Evolutionary conservation across 2,113 vertebrate species (phyloP).

Genomic region (Crotalus helleri): DNA sequence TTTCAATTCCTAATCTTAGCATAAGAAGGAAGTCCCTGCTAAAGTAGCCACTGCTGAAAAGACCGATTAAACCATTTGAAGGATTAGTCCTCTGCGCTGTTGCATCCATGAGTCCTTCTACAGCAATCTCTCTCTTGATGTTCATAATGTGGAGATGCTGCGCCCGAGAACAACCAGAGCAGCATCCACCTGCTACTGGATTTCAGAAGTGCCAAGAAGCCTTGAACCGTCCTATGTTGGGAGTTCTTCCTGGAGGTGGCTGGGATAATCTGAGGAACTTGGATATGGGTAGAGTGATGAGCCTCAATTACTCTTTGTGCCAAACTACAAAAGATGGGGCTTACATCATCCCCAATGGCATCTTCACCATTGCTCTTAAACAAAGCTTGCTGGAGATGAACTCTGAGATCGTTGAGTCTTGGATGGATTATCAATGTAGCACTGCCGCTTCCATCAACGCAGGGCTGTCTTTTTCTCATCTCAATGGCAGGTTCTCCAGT

Average conservation of each 20-base stretch:
- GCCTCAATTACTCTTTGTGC: conserved; percentile 77
- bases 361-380: conserved; percentile 84
- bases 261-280: conserved; percentile 92
- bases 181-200: neutral
- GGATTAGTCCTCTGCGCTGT: fast-evolving
- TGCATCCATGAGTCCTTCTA: conserved; percentile 50
- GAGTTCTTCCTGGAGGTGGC: conserved; percentile 87
- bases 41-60: neutral
- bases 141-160: fast-evolving
- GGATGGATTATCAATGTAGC: conserved; percentile 80
- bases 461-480: conserved; percentile 68
- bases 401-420: conserved; percentile 84
- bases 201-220: conserved; percentile 70
- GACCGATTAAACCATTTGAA: neutral
- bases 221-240: conserved; percentile 71
- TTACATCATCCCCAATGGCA: conserved; percentile 85
- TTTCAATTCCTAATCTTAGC: conserved; percentile 23
- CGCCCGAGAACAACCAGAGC: neutral
- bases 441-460: conserved; percentile 78
- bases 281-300: conserved; percentile 86
- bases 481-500: conserved; percentile 82
- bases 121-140: conserved; percentile 3
- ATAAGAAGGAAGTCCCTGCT: conserved; percentile 23
- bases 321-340: conserved; percentile 84
- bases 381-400: conserved; percentile 81